Conservation (phyloP, 37 sponge, comb jelly and placozoan genomes). For the Cladorhizidae sp. region DNA sequence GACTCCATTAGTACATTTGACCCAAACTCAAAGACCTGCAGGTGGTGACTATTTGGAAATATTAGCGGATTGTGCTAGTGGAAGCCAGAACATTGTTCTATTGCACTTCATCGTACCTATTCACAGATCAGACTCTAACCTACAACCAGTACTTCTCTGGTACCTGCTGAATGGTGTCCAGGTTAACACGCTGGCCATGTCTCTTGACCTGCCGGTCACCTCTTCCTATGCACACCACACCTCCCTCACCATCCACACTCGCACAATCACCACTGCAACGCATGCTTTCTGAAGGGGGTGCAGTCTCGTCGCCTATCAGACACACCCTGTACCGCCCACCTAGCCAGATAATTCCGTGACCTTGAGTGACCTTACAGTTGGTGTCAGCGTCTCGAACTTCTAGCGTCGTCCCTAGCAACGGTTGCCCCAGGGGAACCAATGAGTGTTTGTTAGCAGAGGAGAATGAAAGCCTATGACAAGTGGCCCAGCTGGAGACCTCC, state of each 20-base stretch:
- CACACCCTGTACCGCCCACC: slow-evolving; percentile 81
- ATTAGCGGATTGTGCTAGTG: too few relatives aligned
- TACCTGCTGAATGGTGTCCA: slow-evolving; percentile 78
- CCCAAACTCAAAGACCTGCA: too few relatives aligned
- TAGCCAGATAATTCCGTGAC: slow-evolving; percentile 74
- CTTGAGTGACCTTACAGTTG: background rate
- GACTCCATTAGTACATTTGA: too few relatives aligned
- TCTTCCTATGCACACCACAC: slow-evolving; percentile 65
- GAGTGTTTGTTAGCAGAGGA: background rate
- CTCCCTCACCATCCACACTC: slow-evolving; percentile 22
- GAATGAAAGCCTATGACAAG: slow-evolving; percentile 45
- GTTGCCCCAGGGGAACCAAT: slow-evolving; percentile 73
- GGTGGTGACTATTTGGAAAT: too few relatives aligned
- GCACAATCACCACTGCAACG: slow-evolving; percentile 80
- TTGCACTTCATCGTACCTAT: too few relatives aligned
- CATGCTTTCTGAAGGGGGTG: slow-evolving; percentile 9
- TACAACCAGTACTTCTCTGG: background rate
- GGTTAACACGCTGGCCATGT: slow-evolving; percentile 70
- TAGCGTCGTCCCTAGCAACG: slow-evolving; percentile 63
- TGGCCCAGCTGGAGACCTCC: slow-evolving; percentile 94
- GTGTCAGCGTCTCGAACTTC: slow-evolving; percentile 38
- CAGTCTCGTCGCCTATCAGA: slow-evolving; percentile 60
- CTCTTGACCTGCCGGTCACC: slow-evolving; percentile 85
- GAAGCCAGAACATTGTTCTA: too few relatives aligned
- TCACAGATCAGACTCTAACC: too few relatives aligned